Conservation (phyloP, 1,140 invertebrate genomes). For the Bathynomus jamesi region DNA sequence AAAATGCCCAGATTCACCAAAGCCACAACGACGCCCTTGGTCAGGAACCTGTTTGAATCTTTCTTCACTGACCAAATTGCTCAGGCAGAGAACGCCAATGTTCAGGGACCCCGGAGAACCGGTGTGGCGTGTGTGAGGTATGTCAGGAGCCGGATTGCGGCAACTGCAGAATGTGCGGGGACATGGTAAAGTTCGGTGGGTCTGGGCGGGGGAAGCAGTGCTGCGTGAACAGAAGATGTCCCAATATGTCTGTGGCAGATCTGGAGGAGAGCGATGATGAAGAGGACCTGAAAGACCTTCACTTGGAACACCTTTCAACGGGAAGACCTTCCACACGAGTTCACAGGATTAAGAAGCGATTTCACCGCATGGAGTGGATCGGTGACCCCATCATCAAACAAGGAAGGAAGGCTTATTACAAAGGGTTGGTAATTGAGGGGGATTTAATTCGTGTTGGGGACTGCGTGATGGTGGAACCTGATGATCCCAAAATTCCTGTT, state of each 20-base stretch:
- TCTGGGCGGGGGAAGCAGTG: slow-evolving; percentile 61
- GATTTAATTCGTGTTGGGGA: slow-evolving; percentile 44
- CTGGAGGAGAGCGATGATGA: slow-evolving; percentile 52
- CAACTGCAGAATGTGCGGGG: slow-evolving; percentile 55
- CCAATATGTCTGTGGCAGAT: slow-evolving; percentile 36
- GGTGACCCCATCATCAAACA: slow-evolving; percentile 52
- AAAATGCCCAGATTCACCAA: slow-evolving; percentile 54
- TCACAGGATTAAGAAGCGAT: slow-evolving; percentile 20
- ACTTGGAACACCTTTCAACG: slow-evolving; percentile 1
- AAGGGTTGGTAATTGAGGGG: slow-evolving; percentile 39
- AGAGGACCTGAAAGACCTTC: slow-evolving; percentile 45
- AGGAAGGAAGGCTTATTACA: slow-evolving; percentile 52
- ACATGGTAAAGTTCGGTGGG: slow-evolving; percentile 68
- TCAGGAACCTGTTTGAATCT: slow-evolving; percentile 67
- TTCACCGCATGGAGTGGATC: slow-evolving; percentile 49
- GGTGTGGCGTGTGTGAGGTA: slow-evolving; percentile 66
- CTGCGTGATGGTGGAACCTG: slow-evolving; percentile 63
- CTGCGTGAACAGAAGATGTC: slow-evolving; percentile 57
- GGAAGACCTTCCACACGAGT: background rate
- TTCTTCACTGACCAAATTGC: slow-evolving; percentile 71
- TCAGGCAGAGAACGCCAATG: slow-evolving; percentile 40
- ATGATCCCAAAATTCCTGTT: slow-evolving; percentile 55
- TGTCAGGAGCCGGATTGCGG: slow-evolving; percentile 68
- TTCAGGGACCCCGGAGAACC: slow-evolving; percentile 9
- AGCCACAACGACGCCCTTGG: slow-evolving; percentile 75